Evolutionary conservation across 1,140 invertebrate genomes (phyloP).

Genomic region (Drosophila suzukii): DNA sequence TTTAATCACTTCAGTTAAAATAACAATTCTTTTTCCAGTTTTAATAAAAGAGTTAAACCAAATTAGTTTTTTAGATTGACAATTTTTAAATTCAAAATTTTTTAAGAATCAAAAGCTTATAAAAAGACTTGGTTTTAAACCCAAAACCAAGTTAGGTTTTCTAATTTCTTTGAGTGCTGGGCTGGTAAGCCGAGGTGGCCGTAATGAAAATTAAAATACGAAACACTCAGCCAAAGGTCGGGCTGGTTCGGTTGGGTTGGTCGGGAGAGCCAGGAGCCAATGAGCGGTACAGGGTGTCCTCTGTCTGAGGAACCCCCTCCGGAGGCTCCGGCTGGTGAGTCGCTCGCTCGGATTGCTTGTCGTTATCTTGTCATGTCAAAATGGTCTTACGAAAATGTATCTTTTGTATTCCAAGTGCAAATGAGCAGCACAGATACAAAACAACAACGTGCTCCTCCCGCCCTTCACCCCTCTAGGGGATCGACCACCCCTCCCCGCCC

Average conservation of each 20-base stretch:
- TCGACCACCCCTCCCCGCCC: not conserved
- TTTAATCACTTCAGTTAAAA: no score
- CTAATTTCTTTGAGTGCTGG: slow-evolving; percentile 13
- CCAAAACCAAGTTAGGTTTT: no score
- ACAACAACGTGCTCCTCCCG: slow-evolving; percentile 30
- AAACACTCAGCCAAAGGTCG: slow-evolving; percentile 74
- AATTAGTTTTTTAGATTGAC: no score
- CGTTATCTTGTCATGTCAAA: slow-evolving; percentile 84
- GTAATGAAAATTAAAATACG: slow-evolving; percentile 83
- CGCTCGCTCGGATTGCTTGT: slow-evolving; percentile 75
- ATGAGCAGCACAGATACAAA: slow-evolving; percentile 78
- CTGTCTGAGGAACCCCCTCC: not conserved
- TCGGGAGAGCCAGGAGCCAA: slow-evolving; percentile 62
- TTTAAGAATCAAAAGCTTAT: no score
- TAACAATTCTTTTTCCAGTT: no score
- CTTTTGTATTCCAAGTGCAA: slow-evolving; percentile 83
- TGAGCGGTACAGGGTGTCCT: slow-evolving; percentile 63
- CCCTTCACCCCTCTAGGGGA: not conserved
- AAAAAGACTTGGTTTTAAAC: no score
- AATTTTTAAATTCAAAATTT: no score
- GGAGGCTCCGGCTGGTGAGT: slow-evolving; percentile 37
- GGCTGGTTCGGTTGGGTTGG: not conserved
- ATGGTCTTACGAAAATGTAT: slow-evolving; percentile 83
- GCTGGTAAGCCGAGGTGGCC: slow-evolving; percentile 48
- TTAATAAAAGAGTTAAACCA: no score